Percentiles rank a stretch among this genome's conserved stretches.
Evolutionary conservation across 1,140 invertebrate species (phyloP).

Genomic region (Delia radicum): DNA sequence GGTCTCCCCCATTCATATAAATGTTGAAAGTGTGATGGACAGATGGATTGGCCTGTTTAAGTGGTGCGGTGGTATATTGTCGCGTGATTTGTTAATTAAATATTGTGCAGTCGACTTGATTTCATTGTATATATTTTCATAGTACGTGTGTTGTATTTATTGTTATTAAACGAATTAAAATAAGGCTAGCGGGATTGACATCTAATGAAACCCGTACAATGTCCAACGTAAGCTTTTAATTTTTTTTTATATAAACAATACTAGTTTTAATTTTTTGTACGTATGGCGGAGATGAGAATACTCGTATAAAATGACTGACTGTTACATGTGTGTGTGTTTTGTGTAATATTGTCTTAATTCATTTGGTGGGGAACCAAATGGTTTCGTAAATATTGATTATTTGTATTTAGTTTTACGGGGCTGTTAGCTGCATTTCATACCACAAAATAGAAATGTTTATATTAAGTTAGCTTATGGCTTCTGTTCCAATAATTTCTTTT

Average conservation of each 20-base stretch:
- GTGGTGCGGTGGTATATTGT: neutral
- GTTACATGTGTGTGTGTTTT: neutral
- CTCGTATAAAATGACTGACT: too few relatives aligned
- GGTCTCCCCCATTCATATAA: neutral
- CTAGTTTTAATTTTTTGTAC: too few relatives aligned
- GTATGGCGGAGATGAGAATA: too few relatives aligned
- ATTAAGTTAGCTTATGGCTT: neutral
- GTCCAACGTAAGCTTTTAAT: constrained; percentile 14
- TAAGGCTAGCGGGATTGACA: neutral
- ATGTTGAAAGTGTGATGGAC: neutral
- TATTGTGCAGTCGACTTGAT: too few relatives aligned
- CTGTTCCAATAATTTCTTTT: neutral
- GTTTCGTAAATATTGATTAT: neutral
- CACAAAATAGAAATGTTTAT: neutral
- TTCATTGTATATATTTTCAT: neutral
- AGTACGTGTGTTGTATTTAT: neutral
- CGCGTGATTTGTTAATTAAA: constrained; percentile 23
- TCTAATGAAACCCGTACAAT: constrained; percentile 17
- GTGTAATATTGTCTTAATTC: too few relatives aligned
- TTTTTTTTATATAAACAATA: too few relatives aligned
- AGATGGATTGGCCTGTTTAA: neutral
- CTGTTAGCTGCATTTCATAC: neutral
- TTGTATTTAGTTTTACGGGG: neutral
- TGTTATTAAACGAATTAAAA: neutral
- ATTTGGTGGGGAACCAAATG: neutral